These are phyloP conservation scores for Melieria omissa DNA, from an alignment of 2,888 invertebrate species.

Conservation along the genomic window DNA sequence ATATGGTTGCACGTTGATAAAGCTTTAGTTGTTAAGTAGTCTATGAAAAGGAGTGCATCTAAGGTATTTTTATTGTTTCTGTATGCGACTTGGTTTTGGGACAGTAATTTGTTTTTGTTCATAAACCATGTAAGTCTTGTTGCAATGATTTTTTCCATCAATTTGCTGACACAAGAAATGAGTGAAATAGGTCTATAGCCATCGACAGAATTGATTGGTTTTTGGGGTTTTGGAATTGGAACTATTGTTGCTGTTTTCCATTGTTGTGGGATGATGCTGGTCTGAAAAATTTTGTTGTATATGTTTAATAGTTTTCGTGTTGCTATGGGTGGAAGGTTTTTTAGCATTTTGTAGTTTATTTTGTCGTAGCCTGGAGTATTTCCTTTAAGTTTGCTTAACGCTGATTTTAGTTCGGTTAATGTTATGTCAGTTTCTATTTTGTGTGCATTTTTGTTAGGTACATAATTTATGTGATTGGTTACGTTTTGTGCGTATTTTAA, in stretches of 20 bases:
- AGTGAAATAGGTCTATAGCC: slow-evolving; percentile 30
- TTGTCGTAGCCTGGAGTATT: slow-evolving; percentile 13
- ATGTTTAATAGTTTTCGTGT: slow-evolving; percentile 10
- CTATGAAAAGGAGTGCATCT: neutral
- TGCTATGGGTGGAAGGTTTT: neutral
- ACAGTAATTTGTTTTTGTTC: neutral
- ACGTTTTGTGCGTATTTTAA: neutral
- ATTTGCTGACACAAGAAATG: slow-evolving; percentile 24
- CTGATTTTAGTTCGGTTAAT: neutral
- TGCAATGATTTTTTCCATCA: slow-evolving; percentile 27
- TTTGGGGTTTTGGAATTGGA: slow-evolving; percentile 29
- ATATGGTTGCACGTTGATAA: slow-evolving; percentile 4
- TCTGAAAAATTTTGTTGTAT: slow-evolving; percentile 20
- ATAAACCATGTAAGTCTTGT: slow-evolving; percentile 22
- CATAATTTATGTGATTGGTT: neutral
- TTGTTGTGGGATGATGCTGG: slow-evolving; percentile 21
- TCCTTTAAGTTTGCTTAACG: slow-evolving; percentile 13
- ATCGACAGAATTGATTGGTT: neutral
- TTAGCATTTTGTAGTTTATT: slow-evolving; percentile 14
- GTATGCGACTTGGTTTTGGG: no score
- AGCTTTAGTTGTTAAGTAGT: slow-evolving; percentile 2
- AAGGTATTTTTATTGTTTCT: no score
- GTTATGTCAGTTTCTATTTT: slow-evolving; percentile 13
- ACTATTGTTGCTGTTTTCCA: slow-evolving; percentile 28
- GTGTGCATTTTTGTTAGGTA: neutral